These are phyloP conservation scores for Lindbergichthys nudifrons DNA, from an alignment of 2,797 vertebrate genomes.

Conservation along the genomic window DNA sequence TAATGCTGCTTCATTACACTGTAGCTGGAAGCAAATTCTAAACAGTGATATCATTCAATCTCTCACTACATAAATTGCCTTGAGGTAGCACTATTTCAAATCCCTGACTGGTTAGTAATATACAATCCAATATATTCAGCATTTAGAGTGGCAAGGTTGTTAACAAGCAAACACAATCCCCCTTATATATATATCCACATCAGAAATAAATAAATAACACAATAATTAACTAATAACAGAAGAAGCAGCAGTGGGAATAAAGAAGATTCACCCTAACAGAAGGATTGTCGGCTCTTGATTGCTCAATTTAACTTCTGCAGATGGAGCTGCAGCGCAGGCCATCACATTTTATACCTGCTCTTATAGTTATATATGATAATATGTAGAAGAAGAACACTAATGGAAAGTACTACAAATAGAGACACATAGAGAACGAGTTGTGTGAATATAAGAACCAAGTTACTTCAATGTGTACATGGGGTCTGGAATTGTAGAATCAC, in stretches of 20 bases:
- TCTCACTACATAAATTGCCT: constrained; percentile 55
- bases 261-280: constrained; percentile 64
- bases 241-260: constrained; percentile 53
- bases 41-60: constrained; percentile 55
- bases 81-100: constrained; percentile 56
- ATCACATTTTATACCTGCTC: constrained; percentile 10
- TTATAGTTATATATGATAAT: constrained; percentile 4
- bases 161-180: constrained; percentile 58
- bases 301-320: constrained; percentile 70
- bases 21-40: constrained; percentile 41
- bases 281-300: constrained; percentile 65
- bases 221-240: constrained; percentile 69
- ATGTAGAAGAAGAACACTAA: constrained; percentile 1
- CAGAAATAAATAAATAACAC: constrained; percentile 64
- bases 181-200: constrained; percentile 51
- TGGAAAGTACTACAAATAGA: background rate
- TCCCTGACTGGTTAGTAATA: constrained; percentile 49
- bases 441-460: background rate
- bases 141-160: constrained; percentile 38
- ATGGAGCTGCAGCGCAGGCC: constrained; percentile 41
- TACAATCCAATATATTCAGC: constrained; percentile 43
- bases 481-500: constrained; percentile 1
- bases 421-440: background rate
- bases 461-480: background rate
- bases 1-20: constrained; percentile 41